Evolutionary conservation across 2,797 vertebrate species (phyloP).

Genomic region (Danio albolineatus): DNA sequence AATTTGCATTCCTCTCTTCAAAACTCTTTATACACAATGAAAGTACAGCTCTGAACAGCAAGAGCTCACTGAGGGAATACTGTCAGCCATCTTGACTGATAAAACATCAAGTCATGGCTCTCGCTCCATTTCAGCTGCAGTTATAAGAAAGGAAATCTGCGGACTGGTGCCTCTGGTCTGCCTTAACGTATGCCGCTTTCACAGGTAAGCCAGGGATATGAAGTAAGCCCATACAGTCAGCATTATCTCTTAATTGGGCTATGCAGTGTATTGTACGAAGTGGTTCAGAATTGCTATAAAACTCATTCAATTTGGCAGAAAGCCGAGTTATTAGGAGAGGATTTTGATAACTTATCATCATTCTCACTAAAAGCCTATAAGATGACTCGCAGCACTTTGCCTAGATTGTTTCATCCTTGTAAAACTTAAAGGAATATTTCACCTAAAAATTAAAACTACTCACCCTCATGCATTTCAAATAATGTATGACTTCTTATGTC

Average conservation of each 20-base stretch:
- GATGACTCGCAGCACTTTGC: not conserved
- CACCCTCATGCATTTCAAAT: no score
- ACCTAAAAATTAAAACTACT: no score
- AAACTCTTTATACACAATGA: constrained; percentile 14
- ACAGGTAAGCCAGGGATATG: constrained; percentile 4
- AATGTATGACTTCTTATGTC: no score
- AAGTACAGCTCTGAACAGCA: constrained; percentile 9
- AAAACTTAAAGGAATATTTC: no score
- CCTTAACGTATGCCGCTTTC: not conserved
- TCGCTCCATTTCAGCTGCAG: constrained; percentile 17
- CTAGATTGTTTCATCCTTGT: no score
- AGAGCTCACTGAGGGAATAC: constrained; percentile 1
- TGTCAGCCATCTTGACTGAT: constrained; percentile 13
- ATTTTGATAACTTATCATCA: constrained; percentile 4
- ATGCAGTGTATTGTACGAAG: not conserved
- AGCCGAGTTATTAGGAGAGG: constrained; percentile 15
- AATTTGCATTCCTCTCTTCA: constrained; percentile 28
- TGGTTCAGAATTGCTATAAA: constrained; percentile 7
- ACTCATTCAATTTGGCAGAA: not conserved
- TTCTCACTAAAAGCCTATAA: not conserved
- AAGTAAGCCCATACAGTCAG: constrained; percentile 8
- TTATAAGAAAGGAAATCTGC: constrained; percentile 9
- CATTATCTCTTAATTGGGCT: constrained; percentile 10
- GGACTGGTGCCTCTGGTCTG: not conserved
- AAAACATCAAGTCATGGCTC: constrained; percentile 27